These are phyloP conservation scores for Melikaiella ostensackeni DNA, from an alignment of 2,888 invertebrate species.

Conservation along the genomic window DNA sequence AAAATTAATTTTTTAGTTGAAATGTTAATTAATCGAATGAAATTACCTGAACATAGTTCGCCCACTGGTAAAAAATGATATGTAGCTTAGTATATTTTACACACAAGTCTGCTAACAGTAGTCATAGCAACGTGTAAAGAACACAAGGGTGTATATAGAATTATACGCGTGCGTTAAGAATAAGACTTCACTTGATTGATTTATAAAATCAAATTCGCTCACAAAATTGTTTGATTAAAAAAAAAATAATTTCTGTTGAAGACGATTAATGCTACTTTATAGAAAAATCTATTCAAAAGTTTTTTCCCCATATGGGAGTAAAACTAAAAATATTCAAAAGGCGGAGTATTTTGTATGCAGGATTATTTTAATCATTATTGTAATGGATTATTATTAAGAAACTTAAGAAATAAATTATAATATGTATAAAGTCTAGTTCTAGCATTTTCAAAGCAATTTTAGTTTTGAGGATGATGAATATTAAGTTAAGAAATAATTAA, in stretches of 20 bases:
- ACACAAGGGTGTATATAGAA: conserved; percentile 50
- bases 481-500: background rate
- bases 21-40: background rate
- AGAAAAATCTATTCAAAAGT: background rate
- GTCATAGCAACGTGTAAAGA: conserved; percentile 66
- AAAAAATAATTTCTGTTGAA: background rate
- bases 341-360: too few relatives aligned
- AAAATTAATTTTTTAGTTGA: background rate
- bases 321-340: too few relatives aligned
- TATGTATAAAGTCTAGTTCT: too few relatives aligned
- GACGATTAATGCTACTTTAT: background rate
- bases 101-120: conserved; percentile 54
- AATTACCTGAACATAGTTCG: conserved; percentile 55
- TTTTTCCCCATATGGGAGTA: background rate
- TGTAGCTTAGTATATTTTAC: conserved; percentile 38
- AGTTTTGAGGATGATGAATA: background rate
- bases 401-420: too few relatives aligned
- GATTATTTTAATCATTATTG: too few relatives aligned
- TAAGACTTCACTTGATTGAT: conserved; percentile 24
- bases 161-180: conserved; percentile 33
- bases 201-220: conserved; percentile 2
- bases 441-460: background rate
- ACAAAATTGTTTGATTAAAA: background rate
- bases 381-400: too few relatives aligned
- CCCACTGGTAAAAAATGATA: conserved; percentile 38